Evolutionary conservation across 2,888 invertebrate genomes (phyloP).

Genomic region (Eupithecia subfuscata): DNA sequence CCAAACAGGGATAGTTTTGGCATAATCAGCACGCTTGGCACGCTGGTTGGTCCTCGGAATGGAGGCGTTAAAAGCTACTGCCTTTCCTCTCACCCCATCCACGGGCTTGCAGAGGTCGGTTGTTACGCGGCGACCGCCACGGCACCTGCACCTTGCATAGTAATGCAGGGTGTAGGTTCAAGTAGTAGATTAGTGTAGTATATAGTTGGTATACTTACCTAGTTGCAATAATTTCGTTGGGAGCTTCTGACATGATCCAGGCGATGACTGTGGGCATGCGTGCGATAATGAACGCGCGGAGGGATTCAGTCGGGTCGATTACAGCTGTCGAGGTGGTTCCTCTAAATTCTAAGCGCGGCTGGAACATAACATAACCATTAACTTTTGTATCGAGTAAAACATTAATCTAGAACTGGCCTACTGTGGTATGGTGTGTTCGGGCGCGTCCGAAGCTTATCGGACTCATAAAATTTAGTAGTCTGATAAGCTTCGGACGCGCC

Average conservation of each 20-base stretch:
- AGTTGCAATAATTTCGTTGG: constrained; percentile 49
- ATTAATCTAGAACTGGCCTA: not conserved
- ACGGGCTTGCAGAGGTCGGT: not conserved
- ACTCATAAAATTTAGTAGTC: no score
- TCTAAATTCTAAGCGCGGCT: constrained; percentile 48
- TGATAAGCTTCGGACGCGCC: no score
- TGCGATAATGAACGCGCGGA: constrained; percentile 52
- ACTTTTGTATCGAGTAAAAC: not conserved
- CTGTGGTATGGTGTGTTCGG: not conserved
- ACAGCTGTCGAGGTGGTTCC: constrained; percentile 44
- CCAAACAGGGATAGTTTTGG: not conserved
- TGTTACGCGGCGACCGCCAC: not conserved
- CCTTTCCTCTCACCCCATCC: not conserved
- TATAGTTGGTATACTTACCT: not conserved
- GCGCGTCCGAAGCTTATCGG: not conserved
- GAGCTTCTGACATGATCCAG: constrained; percentile 53
- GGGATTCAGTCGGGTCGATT: constrained; percentile 52
- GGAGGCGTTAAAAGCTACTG: no score
- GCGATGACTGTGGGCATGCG: constrained; percentile 63
- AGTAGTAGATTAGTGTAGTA: no score
- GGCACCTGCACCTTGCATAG: no score
- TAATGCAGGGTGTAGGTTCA: no score
- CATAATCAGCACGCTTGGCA: not conserved
- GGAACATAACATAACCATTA: constrained; percentile 21
- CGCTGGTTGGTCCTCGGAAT: no score